Evolutionary conservation across 2,888 invertebrate species (phyloP), one percentile per base, ranked within the genome.

Genomic region (Drosophila koepferae): DNA sequence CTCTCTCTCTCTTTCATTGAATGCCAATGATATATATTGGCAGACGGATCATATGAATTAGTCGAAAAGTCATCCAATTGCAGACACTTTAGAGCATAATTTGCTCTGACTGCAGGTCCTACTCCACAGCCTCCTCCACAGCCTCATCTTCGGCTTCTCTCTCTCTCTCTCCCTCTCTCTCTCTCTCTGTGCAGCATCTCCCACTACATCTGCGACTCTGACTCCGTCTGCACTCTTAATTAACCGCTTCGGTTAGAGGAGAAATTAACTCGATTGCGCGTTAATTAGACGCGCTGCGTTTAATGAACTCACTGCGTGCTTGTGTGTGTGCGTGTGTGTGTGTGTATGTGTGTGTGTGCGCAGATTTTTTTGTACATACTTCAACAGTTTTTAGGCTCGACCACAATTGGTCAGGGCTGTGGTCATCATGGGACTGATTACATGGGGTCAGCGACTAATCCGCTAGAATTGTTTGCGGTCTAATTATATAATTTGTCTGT

Each of bases 351-450:
- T 2, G 43, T 51, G 48, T 63, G 12, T 40, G 77, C 63, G 75
- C 49, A 51, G 76, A 80, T 77, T 79, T 70, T 70, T 63, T 65
- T 54, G 36, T 54, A 36, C 53, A 23, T 55, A 41, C 55, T 49
- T 49, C 41, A 36, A 56, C 63, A 46, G 41, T 61, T 69, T 58
- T 75, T 70, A 75, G 59, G 55, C 80, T 18, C 40, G 31, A 58
- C 51, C 95, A 91, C 96, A 96, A 65, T 94, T 94, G 77, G 60
- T 56, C 12, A 95, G 95, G 95, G 95, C 60, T 95, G 28, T 95
- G 23, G 93, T 93, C 95, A 41, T 95, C 96, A 60, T 92, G 92
- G 0, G 96, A 95, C 1, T 95, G 95, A 85, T 60, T 63, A 44
- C 43, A 53, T 53, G 64, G 59, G 67, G 67, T 76, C 68, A 63